These are phyloP conservation scores for Oeneis ivallda DNA, from an alignment of 2,888 invertebrate species.

Conservation along the genomic window DNA sequence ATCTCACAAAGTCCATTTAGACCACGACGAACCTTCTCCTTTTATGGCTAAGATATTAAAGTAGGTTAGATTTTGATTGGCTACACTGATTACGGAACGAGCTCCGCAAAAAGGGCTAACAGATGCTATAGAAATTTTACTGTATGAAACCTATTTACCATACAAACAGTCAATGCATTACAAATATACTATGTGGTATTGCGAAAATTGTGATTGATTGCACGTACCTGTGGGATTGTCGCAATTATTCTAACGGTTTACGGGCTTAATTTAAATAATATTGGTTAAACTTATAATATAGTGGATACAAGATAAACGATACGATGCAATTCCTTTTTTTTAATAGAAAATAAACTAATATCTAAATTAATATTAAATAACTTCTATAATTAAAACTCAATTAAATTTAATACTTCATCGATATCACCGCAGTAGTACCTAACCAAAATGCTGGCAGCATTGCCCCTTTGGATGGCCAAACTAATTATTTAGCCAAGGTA, in stretches of 20 bases:
- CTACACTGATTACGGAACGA: slow-evolving; percentile 5
- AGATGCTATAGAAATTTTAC: slow-evolving; percentile 8
- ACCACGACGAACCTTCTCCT: slow-evolving; percentile 10
- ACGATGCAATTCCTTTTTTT: too few species aligned
- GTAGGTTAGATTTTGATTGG: slow-evolving; percentile 15
- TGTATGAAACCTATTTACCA: slow-evolving; percentile 1
- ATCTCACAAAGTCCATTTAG: slow-evolving; percentile 4
- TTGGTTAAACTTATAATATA: too few species aligned
- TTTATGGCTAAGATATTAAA: slow-evolving; percentile 8
- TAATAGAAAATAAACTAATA: too few species aligned
- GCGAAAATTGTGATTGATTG: slow-evolving; percentile 5
- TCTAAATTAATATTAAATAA: too few species aligned
- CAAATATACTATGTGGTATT: neutral
- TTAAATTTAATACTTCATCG: too few species aligned
- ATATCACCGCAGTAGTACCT: too few species aligned
- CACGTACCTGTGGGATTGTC: neutral
- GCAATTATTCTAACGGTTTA: neutral
- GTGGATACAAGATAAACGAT: too few species aligned
- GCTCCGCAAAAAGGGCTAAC: slow-evolving; percentile 4
- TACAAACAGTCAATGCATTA: slow-evolving; percentile 1
- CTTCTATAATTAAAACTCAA: too few species aligned
- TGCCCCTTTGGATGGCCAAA: too few species aligned
- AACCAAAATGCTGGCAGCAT: too few species aligned
- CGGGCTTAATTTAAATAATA: neutral
- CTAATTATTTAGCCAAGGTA: too few species aligned